These are phyloP conservation scores for Phorcus lineatus DNA, from an alignment of 2,888 invertebrate species.

Conservation along the genomic window DNA sequence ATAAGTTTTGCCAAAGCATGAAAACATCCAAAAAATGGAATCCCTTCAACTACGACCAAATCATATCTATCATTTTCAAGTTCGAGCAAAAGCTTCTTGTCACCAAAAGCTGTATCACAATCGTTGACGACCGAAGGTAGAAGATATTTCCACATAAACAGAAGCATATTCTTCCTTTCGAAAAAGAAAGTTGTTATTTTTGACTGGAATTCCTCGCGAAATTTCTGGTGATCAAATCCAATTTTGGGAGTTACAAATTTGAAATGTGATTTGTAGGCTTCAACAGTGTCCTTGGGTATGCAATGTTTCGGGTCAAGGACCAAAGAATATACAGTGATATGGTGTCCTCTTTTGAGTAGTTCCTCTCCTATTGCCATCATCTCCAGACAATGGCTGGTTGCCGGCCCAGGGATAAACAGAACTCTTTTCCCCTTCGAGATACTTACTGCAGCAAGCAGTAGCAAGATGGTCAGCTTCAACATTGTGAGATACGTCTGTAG, in stretches of 20 bases:
- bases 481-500: too few species aligned
- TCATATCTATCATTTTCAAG: constrained; percentile 19
- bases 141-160: background rate
- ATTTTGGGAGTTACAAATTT: background rate
- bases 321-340: constrained; percentile 3
- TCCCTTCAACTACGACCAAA: background rate
- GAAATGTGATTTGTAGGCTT: background rate
- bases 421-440: constrained; percentile 1
- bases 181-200: background rate
- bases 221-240: background rate
- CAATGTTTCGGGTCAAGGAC: background rate
- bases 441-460: background rate
- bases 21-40: background rate
- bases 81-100: background rate
- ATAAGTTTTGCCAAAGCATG: background rate
- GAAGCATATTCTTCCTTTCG: background rate
- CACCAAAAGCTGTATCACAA: constrained; percentile 1
- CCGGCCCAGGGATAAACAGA: constrained; percentile 4
- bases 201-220: background rate
- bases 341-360: constrained; percentile 25
- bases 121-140: background rate
- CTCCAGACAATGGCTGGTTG: constrained; percentile 11
- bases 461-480: background rate
- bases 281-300: background rate
- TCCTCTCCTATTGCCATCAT: constrained; percentile 16